Percentiles rank a stretch among this genome's conserved stretches.
These are phyloP conservation scores for Pempheris klunzingeri DNA, from an alignment of 2,797 vertebrate species.

Conservation along the genomic window DNA sequence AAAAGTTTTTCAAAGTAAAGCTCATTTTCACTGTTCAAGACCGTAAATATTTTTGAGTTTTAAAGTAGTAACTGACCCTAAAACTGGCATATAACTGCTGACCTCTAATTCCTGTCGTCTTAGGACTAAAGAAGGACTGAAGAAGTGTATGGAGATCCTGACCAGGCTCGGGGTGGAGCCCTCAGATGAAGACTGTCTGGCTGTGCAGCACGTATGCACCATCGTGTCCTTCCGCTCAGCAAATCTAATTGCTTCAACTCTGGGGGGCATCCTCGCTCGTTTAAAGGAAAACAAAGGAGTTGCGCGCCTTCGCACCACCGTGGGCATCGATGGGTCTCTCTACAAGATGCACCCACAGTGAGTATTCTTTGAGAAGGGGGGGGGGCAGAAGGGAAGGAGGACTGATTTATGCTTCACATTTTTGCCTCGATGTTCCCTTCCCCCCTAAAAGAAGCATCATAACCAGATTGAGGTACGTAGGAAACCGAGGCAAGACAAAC, in stretches of 20 bases:
- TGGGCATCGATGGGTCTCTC: constrained; percentile 97
- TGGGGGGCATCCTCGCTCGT: constrained; percentile 92
- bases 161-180: constrained; percentile 94
- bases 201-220: constrained; percentile 96
- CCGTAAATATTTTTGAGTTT: neutral
- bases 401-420: neutral
- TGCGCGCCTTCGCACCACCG: constrained; percentile 92
- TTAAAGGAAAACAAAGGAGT: constrained; percentile 94
- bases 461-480: neutral
- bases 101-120: neutral
- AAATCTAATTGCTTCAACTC: constrained; percentile 91
- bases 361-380: constrained; percentile 70
- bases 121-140: constrained; percentile 96
- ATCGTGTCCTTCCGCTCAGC: constrained; percentile 97
- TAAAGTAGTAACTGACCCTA: neutral
- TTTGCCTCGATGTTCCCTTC: neutral
- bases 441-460: neutral
- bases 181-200: constrained; percentile 93
- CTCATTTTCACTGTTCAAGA: neutral
- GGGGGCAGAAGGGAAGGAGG: too few relatives aligned
- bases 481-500: neutral
- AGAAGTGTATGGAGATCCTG: constrained; percentile 95
- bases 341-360: constrained; percentile 99
- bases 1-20: neutral
- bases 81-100: neutral